Evolutionary conservation across 1,140 invertebrate genomes (phyloP), one percentile per base, ranked within the genome.

Genomic region (Brachionus sp.): DNA sequence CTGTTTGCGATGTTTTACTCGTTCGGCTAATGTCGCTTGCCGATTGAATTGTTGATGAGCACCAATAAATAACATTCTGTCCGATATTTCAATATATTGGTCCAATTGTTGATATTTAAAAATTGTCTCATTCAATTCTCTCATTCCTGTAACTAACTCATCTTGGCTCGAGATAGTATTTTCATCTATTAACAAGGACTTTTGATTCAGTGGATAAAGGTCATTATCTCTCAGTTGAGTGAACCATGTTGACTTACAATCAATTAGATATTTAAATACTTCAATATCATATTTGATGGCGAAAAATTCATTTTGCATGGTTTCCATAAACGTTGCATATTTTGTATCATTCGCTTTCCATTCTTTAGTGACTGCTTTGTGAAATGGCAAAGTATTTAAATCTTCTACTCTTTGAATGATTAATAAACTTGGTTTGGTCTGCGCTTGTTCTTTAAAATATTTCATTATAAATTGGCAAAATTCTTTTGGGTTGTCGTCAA

Each of bases 41-140:
- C 70, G 39, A 75, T 75, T 75, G 19, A 75, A 75, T 23, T 75
- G 70, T 33, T 75, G 70, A 75, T 46, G 42, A 46, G 70, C 70
- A 19, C 70, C 70, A 46, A 75, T 75, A 29, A 75, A 75, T n/a
- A 75, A 46, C 10, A 75, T 75, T 75, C 70, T 19, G 33, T 75
- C 70, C 1, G 70, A 75, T 46, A 75, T 46, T 29, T 75, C 70
- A 12, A 75, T 46, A 46, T 75, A 75, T 5, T 75, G 39, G 44
- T 75, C 70, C 37, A 75, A 46, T 75, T 44, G 39, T 75, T 75
- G 70, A 46, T 75, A 75, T 46, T 75, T 75, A 46, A 75, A 75
- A 75, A 75, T 7, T 29, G 39, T 46, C 29, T 75, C 70, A 75
- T 75, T 75, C 5, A 75, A 46, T 33, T 75, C 70, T 46, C 70